These are phyloP conservation scores for Melanotus villosus DNA, from an alignment of 2,888 invertebrate species.

Conservation along the genomic window DNA sequence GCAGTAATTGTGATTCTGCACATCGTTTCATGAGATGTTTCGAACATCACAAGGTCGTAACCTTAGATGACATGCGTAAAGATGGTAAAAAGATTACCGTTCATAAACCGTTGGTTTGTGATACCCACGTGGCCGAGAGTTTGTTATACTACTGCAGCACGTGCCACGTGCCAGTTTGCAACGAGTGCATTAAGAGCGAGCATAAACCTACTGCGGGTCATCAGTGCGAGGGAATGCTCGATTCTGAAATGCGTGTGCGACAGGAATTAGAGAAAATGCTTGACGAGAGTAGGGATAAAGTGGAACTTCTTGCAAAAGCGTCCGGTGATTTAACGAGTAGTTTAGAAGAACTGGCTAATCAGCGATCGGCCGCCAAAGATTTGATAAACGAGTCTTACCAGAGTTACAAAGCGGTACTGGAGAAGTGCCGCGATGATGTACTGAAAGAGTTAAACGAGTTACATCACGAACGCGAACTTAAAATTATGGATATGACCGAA, in stretches of 20 bases:
- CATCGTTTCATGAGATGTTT: constrained; percentile 98
- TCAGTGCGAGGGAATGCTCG: constrained; percentile 85
- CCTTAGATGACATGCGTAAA: constrained; percentile 88
- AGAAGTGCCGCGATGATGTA: constrained; percentile 84
- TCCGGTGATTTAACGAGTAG: constrained; percentile 83
- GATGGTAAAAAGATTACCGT: constrained; percentile 84
- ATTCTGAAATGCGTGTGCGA: constrained; percentile 82
- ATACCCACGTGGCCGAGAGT: constrained; percentile 84
- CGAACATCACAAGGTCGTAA: constrained; percentile 93
- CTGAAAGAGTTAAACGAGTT: constrained; percentile 81
- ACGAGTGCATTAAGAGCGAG: constrained; percentile 86
- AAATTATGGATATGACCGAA: constrained; percentile 89
- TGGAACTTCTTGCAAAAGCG: constrained; percentile 82
- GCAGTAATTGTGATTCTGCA: constrained; percentile 94
- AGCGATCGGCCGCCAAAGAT: constrained; percentile 88
- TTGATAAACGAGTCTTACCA: constrained; percentile 86
- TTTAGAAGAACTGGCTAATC: constrained; percentile 88
- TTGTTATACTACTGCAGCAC: constrained; percentile 91
- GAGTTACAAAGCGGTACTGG: constrained; percentile 85
- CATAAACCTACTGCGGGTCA: constrained; percentile 87
- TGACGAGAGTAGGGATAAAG: constrained; percentile 82
- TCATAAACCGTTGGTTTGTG: constrained; percentile 91
- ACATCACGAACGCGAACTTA: constrained; percentile 88
- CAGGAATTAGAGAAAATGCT: constrained; percentile 84
- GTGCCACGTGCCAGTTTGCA: constrained; percentile 90